Conservation (phyloP, 2,113 vertebrate genomes). For the rat (Rattus norvegicus) region GRCr8 NC_086036.1:78058001-78058500, state of each 20-base stretch:
- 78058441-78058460: not conserved
- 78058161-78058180: accelerated
- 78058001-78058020: not conserved
- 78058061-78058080: not conserved
- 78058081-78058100: accelerated
- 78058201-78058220: accelerated
- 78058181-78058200: not conserved
- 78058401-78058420: not conserved
- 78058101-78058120: accelerated
- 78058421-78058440: accelerated
- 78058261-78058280: accelerated
- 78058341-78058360: accelerated
- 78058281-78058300: not conserved
- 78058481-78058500: not conserved
- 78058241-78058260: accelerated
- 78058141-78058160: not conserved
- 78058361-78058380: not conserved
- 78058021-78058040: not conserved
- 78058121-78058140: accelerated
- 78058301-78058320: accelerated
- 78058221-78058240: accelerated
- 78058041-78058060: not conserved
- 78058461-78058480: too few species aligned
- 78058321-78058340: accelerated
- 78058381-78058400: not conserved